Evolutionary conservation across 92 coral and sea anemone genomes (phyloP).

Genomic region (Pocillopora grandis): DNA sequence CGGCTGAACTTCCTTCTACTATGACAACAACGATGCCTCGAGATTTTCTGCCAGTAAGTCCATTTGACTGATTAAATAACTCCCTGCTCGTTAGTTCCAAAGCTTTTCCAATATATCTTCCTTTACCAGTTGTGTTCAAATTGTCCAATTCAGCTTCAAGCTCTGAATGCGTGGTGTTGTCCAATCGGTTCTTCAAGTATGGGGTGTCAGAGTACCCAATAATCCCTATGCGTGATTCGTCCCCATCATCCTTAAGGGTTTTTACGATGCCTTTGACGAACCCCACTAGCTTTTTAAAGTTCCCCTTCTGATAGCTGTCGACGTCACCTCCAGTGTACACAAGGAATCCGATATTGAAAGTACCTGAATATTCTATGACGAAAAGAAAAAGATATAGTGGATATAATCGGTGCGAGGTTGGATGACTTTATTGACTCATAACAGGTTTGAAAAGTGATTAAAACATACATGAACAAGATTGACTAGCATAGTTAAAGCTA

Average conservation of each 20-base stretch:
- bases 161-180: background rate
- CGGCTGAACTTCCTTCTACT: background rate
- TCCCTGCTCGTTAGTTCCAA: slow-evolving; percentile 4
- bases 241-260: slow-evolving; percentile 1
- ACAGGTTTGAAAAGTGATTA: no score
- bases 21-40: background rate
- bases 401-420: background rate
- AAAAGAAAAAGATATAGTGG: background rate
- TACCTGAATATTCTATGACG: background rate
- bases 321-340: slow-evolving; percentile 3
- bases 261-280: slow-evolving; percentile 11
- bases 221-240: background rate
- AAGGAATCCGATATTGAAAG: slow-evolving; percentile 7
- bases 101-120: slow-evolving; percentile 7
- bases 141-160: slow-evolving; percentile 4
- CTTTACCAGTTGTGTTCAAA: background rate
- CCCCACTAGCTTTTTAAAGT: slow-evolving; percentile 3
- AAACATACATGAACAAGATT: no score
- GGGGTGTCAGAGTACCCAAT: slow-evolving; percentile 5
- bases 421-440: background rate
- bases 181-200: background rate
- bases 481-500: no score
- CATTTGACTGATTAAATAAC: slow-evolving; percentile 5
- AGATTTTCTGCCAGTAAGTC: background rate
- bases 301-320: slow-evolving; percentile 10